Base-by-base conservation (phyloP, 2,888 invertebrate genomes). In the Metellina segmentata region DNA sequence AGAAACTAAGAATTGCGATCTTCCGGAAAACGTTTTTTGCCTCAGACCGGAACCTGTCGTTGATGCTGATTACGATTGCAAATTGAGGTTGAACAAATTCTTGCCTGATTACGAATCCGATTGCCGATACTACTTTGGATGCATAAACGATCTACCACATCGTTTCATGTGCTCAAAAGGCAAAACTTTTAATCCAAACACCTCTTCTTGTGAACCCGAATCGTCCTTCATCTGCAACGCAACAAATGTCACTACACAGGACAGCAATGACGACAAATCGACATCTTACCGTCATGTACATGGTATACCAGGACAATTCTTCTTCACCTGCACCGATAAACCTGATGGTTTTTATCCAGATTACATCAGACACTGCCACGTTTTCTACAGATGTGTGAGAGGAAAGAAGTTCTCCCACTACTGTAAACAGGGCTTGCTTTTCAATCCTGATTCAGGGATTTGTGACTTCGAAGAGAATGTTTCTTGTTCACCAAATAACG, bases 401-500 rank as follows among this genome's bases (percentile, higher is more conserved):
- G 93, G 93, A 0, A 93, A 92, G 70, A 93, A 93, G 61, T 92
- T 93, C 20, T 93, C 93, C 0, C 93, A 93, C 81, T 93, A 93
- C 69, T 93, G 93, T 74, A 93, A 93, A 49, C 90, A 93, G 48
- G 93, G 93, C 0, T 81, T 93, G 70, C 85, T 93, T 9, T 93
- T 93, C 75, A 93, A 93, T 81, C 93, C 93, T 6, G 83, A 89
- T 34, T 71, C 89, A 6, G 93, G 93, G 7, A 93, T 93, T 48
- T 93, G 93, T 74, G 93, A 93, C 74, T 93, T 93, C 51, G 92
- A 93, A 86, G 93, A 93, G 79, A 93, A 93, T 77, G 93, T 93
- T 77, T 34, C 69, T 9, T 93, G 93, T 72, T 78, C 87, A 13
- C 75, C 85, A 8, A 48, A 53, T n/a, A 91, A 88, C 52, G 53